Base-by-base conservation (phyloP, 2,888 invertebrate species). In the Strigamia maritima region DNA sequence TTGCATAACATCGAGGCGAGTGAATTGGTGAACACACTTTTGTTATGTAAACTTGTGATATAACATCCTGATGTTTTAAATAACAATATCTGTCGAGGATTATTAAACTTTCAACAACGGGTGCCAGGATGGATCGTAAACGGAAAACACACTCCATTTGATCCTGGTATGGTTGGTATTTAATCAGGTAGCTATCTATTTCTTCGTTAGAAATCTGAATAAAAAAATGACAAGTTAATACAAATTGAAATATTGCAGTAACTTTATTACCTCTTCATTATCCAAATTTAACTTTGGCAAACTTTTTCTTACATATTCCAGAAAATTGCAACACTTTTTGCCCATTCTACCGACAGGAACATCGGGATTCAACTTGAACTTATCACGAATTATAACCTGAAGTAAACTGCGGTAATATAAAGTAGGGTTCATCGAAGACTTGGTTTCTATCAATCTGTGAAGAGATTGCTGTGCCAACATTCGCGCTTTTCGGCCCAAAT, bases 381-480 rank as follows among this genome's bases (percentile, higher is more conserved):
- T 60, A 1, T 60, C 60, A 0, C 24, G 19, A 60, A 60, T 60
- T 22, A 60, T n/a, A n/a, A 60, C 60, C 22, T 60, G 19, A 19
- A 60, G 60, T 60, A 60, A 24, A 60, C 60, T 60, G 0, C 60
- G 60, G 22, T 60, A 60, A 60, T 22, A 60, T 24, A 60, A 60
- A 60, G 24, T 22, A 10, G 60, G 60, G 7, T 60, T 60, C 60
- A 60, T 60, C 19, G 60, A n/a, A 7, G 60, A 60, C 12, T 60
- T 24, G 2, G 19, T 19, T 19, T 79, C 24, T 81, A 79, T 31
- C 65, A 92, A 90, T 81, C 94, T 88, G 81, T 93, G 92, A n/a
- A 93, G 87, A 0, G 94, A 92, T 85, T 96, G 95, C 0, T 93
- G 91, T 0, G 94, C 93, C 54, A 95, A 85, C 93, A 95, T 95